Evolutionary conservation across 2,113 vertebrate species (phyloP).

Genomic region (Eretmochelys imbricata): DNA sequence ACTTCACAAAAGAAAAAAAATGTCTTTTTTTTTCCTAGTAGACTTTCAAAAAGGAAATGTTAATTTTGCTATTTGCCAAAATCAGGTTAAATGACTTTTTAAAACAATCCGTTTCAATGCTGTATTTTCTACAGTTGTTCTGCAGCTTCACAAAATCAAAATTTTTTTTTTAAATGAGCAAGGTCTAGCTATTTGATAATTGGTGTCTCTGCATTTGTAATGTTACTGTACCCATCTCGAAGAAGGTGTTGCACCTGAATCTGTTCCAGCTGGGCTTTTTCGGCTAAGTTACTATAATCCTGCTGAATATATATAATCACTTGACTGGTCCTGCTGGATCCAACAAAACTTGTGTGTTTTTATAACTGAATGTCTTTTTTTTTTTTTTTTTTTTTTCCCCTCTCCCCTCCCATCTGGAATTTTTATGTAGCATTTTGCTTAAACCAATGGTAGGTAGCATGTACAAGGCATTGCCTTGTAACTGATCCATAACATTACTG

Average conservation of each 20-base stretch:
- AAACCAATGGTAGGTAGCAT: background rate
- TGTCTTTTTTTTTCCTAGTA: background rate
- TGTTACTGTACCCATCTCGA: background rate
- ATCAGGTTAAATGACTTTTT: background rate
- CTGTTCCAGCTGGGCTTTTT: background rate
- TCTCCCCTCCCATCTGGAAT: background rate
- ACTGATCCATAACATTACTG: background rate
- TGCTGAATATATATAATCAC: background rate
- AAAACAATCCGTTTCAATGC: background rate
- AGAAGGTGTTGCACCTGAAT: accelerated
- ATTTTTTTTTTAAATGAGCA: background rate
- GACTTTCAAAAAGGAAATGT: background rate
- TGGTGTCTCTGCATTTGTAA: background rate
- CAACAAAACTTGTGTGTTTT: accelerated
- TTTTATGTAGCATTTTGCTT: background rate
- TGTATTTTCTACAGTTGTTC: background rate
- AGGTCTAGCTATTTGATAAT: background rate
- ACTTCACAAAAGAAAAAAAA: background rate
- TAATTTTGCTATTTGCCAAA: background rate
- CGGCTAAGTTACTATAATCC: background rate
- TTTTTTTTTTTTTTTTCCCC: background rate
- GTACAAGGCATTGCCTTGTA: background rate
- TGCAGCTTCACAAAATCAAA: background rate
- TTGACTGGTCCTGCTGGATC: background rate
- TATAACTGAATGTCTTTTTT: background rate